These are phyloP conservation scores for Agapornis roseicollis DNA, from an alignment of 2,113 vertebrate genomes.

Conservation along the genomic window DNA sequence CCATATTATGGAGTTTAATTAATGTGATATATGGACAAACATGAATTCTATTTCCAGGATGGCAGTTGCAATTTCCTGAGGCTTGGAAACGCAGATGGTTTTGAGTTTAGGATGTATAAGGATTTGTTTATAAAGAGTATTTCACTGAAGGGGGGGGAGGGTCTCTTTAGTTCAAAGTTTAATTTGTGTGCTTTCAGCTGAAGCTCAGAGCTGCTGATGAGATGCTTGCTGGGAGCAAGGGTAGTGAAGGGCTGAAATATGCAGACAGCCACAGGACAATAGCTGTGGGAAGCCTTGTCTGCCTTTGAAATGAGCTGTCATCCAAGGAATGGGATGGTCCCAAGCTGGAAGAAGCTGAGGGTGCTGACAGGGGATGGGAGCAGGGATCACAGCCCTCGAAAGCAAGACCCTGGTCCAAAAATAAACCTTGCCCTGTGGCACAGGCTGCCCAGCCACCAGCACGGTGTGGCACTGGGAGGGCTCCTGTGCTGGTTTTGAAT, in stretches of 20 bases:
- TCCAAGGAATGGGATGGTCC: neutral
- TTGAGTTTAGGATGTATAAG: neutral
- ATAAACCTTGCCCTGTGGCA: neutral
- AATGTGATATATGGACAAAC: conserved; percentile 39
- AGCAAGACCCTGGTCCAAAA: neutral
- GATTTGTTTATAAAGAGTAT: conserved; percentile 5
- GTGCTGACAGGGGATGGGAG: neutral
- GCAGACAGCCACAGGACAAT: conserved; percentile 67
- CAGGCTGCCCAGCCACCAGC: neutral
- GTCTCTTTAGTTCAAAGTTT: conserved; percentile 28
- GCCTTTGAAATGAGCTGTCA: conserved; percentile 39
- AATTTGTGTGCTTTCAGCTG: conserved; percentile 19
- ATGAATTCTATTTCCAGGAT: conserved; percentile 47
- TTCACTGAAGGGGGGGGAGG: neutral
- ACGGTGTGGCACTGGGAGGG: neutral
- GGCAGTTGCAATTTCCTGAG: conserved; percentile 71
- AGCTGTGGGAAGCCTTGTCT: conserved; percentile 53
- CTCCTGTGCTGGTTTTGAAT: neutral
- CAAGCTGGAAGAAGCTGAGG: neutral
- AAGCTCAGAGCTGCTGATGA: conserved; percentile 35
- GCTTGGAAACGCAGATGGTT: conserved; percentile 67
- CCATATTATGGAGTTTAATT: conserved; percentile 16
- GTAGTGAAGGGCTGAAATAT: conserved; percentile 41
- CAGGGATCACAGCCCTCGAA: neutral
- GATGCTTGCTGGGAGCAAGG: conserved; percentile 1